Base-by-base conservation (phyloP, 1,140 invertebrate genomes). In the Drosophila pallidifrons region DNA sequence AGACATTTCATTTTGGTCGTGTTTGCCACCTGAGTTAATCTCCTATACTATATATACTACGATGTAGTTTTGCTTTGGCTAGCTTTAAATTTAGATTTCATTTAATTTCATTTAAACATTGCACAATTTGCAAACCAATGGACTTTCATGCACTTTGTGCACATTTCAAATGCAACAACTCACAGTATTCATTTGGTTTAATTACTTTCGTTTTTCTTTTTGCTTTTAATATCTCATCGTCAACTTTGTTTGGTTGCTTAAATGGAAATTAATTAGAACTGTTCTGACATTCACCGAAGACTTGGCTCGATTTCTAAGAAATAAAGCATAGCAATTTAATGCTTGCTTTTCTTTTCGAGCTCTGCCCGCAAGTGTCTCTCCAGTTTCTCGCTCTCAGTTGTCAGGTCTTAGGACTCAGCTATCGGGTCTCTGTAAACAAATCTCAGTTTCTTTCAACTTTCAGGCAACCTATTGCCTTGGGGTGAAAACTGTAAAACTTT, bases 41-140 rank as follows among this genome's bases (percentile, higher is more conserved):
- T 75, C 7, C 1, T 20, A 20, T 49, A 10, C 38, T 41, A 25
- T 25, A 25, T 25, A 25, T 25, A 25, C 20, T 25, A 25, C 20
- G 20, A 25, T 1, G 8, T 41, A 4, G 8, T 41, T 10, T 11
- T 41, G 38, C 38, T 10, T 11, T 25, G 16, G 49, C 30, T n/a
- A 3, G 51, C 7, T 25, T 28, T 3, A 1, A 8, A 11, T 28
- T 49, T 49, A 4, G 47, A 49, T 49, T 49, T 28, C 46, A 41
- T 43, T 32, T 72, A 70, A 64, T 64, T 75, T 64, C 47, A 75
- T 75, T 65, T 15, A 38, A 25, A 55, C 51, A 13, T 64, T 70
- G n/a, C 25, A 47, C 32, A 70, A 63, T 51, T 51, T 51, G 3
- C 69, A 57, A 43, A 3, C 32, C 46, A 51, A 15, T 51, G 28